These are phyloP conservation scores for Poecile montanus DNA, from an alignment of 2,797 vertebrate genomes.

Conservation along the genomic window DNA sequence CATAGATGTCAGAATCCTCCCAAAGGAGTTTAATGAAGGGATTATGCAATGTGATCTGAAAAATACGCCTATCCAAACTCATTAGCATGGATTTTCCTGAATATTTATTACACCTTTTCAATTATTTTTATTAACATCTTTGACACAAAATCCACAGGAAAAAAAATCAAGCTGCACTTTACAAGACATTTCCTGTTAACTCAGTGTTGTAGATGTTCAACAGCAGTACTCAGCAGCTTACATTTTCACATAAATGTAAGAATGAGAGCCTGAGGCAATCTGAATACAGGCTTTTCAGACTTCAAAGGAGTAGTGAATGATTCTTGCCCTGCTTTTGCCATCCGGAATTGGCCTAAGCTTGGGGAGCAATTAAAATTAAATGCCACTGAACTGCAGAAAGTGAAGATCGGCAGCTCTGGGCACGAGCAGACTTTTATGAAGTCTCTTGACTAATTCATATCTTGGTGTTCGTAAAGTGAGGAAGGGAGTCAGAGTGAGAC, in stretches of 20 bases:
- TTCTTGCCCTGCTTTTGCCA: conserved; percentile 75
- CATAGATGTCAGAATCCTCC: not conserved
- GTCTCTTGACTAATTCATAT: conserved; percentile 59
- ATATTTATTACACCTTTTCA: not conserved
- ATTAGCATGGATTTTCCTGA: conserved; percentile 25
- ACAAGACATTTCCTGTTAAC: conserved; percentile 50
- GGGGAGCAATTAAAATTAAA: conserved; percentile 86
- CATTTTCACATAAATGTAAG: conserved; percentile 71
- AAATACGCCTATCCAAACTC: not conserved
- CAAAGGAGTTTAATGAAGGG: not conserved
- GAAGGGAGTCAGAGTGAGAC: conserved; percentile 13
- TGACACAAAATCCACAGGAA: conserved; percentile 22
- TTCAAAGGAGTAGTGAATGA: conserved; percentile 77
- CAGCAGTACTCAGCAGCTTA: conserved; percentile 58
- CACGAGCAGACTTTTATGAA: conserved; percentile 60
- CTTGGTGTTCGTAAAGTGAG: not conserved
- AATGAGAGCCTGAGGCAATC: conserved; percentile 76
- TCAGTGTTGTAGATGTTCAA: conserved; percentile 31
- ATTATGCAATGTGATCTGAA: not conserved
- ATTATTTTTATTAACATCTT: conserved; percentile 43
- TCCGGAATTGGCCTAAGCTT: conserved; percentile 79
- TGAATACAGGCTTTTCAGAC: conserved; percentile 77
- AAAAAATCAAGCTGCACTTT: not conserved
- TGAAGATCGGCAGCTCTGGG: conserved; percentile 69
- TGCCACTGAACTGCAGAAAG: conserved; percentile 75